Conservation (phyloP, 1,140 invertebrate genomes). For the Gonatopus flavifemur region DNA sequence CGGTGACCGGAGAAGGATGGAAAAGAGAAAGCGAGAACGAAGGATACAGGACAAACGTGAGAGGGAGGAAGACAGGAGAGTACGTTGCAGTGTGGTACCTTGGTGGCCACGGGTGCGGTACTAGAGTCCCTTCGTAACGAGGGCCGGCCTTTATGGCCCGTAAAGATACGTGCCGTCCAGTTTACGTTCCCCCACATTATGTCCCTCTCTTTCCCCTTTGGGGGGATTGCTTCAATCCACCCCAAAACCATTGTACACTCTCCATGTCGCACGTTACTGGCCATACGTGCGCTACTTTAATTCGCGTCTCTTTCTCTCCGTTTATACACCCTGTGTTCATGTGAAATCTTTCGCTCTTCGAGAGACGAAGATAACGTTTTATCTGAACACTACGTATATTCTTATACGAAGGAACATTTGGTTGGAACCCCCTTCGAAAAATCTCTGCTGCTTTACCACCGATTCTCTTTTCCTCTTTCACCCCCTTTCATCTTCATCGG, state of each 20-base stretch:
- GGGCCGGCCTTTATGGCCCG: constrained; percentile 55
- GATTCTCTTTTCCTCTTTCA: constrained; percentile 4
- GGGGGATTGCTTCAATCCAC: constrained; percentile 19
- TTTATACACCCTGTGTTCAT: background rate
- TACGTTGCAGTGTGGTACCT: constrained; percentile 48
- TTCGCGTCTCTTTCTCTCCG: background rate
- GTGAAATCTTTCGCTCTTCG: background rate
- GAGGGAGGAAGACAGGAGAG: constrained; percentile 15
- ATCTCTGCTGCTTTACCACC: constrained; percentile 6
- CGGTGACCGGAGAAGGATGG: constrained; percentile 18
- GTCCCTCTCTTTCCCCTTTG: background rate
- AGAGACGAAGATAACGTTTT: background rate
- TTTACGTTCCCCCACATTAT: constrained; percentile 43
- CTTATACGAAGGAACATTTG: constrained; percentile 33
- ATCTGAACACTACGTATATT: constrained; percentile 16
- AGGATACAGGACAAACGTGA: background rate
- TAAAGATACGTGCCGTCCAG: constrained; percentile 58
- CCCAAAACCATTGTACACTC: background rate
- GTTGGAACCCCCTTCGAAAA: constrained; percentile 33
- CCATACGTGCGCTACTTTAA: too few species aligned
- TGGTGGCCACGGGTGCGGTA: constrained; percentile 51
- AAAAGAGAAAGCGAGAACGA: constrained; percentile 29
- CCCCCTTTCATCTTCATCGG: constrained; percentile 6
- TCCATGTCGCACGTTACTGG: too few species aligned
- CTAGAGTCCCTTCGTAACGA: constrained; percentile 51